Evolutionary conservation across 2,888 invertebrate species (phyloP), one percentile per base, ranked within the genome.

Genomic region (Notodonta dromedarius): DNA sequence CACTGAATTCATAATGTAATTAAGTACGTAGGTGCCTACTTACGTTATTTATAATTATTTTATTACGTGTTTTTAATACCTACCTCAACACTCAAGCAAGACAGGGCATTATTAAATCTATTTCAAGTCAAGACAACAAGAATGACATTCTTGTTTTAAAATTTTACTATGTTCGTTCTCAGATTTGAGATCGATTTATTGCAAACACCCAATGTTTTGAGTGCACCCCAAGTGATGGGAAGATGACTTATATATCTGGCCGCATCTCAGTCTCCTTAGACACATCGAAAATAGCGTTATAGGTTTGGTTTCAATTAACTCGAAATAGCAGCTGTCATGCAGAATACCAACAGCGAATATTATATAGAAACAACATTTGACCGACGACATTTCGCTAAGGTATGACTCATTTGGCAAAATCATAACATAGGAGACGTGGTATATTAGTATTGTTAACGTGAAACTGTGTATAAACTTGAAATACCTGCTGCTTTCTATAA

Each of bases 381-480:
- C 12, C 24, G 16, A 24, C 24, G 35, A 54, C 46, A 57, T 44
- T 65, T 46, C 57, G 51, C 40, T 57, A 50, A 16, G n/a, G 39
- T 57, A 60, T 68, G 71, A 73, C 54, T 73, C 69, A 70, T 64
- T 61, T 62, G 58, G 40, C 59, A 58, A 60, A 69, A 68, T 71
- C 63, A 68, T 69, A 69, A 68, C 65, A 65, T 56, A 52, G 35
- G 35, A 55, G 56, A 60, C 54, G 57, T 58, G 61, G 61, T 67
- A 69, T 69, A 71, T 68, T 24, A 62, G 60, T 65, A 74, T 69
- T 73, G 64, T 70, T 76, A 69, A 60, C 61, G 14, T 61, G 70
- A 76, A 76, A 58, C 58, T 58, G 57, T 63, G 66, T 69, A 65
- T 69, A 73, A 71, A 69, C 57, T 59, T 52, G 54, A 59, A 24